A percentile compares a stretch with the other conserved stretches of the same genome.
phyloP scores from a whole-genome alignment of 2,113 vertebrate genomes.

The Sus scrofa region T2T-Sscrofa CM000824.6:139177001-139177500 shows the following conservation, averaged over 20 bases:
- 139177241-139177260: background rate
- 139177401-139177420: background rate
- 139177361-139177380: conserved; percentile 17
- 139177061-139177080: background rate
- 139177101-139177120: background rate
- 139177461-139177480: background rate
- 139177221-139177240: background rate
- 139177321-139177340: background rate
- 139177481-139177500: background rate
- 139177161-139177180: background rate
- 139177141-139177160: background rate
- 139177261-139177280: conserved; percentile 28
- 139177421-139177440: background rate
- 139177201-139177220: background rate
- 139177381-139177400: background rate
- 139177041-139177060: background rate
- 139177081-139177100: background rate
- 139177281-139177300: background rate
- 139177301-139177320: background rate
- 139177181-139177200: background rate
- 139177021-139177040: background rate
- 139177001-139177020: background rate
- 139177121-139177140: background rate
- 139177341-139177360: background rate
- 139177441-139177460: background rate